Conservation (phyloP, 2,888 invertebrate genomes). For the Sinhomidia bicolor region DNA sequence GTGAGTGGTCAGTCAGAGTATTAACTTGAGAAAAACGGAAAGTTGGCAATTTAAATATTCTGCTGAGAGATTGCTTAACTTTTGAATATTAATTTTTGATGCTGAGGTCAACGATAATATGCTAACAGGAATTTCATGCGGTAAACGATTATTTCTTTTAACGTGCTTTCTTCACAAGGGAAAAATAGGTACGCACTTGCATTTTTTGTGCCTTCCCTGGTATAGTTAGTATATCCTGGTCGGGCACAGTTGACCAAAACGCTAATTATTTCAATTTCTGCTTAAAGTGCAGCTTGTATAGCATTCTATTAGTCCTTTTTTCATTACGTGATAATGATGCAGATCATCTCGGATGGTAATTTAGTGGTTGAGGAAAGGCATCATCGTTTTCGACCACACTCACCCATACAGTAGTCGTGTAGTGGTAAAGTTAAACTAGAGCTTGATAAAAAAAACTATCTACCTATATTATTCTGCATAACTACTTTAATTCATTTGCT, state of each 20-base stretch:
- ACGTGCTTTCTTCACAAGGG: neutral
- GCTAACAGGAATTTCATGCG: too few species aligned
- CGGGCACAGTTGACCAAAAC: neutral
- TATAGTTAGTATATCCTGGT: neutral
- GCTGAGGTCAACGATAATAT: too few species aligned
- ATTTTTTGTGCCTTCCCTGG: neutral
- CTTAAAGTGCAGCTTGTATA: neutral
- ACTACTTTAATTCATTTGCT: neutral
- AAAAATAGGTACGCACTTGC: neutral
- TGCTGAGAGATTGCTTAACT: too few species aligned
- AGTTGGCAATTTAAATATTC: too few species aligned
- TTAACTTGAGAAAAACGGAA: too few species aligned
- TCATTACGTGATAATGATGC: conserved; percentile 37
- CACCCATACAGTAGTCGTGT: neutral
- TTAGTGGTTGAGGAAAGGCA: conserved; percentile 5
- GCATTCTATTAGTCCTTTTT: conserved; percentile 3
- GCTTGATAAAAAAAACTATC: neutral
- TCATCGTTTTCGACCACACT: conserved; percentile 15
- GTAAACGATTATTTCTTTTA: too few species aligned
- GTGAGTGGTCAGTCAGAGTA: too few species aligned
- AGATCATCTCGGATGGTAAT: conserved; percentile 14
- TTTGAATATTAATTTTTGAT: too few species aligned
- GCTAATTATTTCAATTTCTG: neutral
- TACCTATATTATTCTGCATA: neutral
- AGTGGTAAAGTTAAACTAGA: conserved; percentile 19